Base-by-base conservation (phyloP, 2,113 vertebrate species). In the Sorex fumeus region DNA sequence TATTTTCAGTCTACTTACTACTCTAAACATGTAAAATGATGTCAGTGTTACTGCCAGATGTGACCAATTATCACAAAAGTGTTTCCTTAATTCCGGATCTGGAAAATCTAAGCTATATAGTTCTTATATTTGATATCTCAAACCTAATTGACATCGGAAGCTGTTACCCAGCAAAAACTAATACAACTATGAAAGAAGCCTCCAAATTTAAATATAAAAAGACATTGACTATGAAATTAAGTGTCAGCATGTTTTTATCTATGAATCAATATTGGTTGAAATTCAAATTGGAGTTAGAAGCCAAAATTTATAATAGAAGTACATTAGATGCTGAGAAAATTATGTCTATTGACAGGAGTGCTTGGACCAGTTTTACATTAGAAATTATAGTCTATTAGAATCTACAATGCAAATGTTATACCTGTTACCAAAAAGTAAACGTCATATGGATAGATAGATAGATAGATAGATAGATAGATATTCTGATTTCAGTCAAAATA, bases 11-110 rank as follows among this genome's bases (percentile, higher is more conserved):
- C 91, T 93, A 70, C 84, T 96, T 93, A 94, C 84, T 82, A 90
- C 83, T 95, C 88, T 82, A 93, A 96, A 87, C 92, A 81, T 93
- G 82, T 95, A 94, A 76, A 95, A 18, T 96, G 93, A 96, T 86
- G 91, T 94, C 77, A 95, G 82, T 75, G 27, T 1, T 40, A 89
- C 21, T 57, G 75, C 40, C 87, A 96, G 95, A 97, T 93, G 93
- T 94, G 83, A n/a, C 34, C 32, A 95, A 97, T 95, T 93, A 94
- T 86, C 64, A 76, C 4, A 43, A 93, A 95, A 90, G 28, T 66
- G 75, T 87, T 88, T 0, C 0, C 83, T 96, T 93, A 40, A 86
- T 96, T 91, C 85, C 87, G 84, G 84, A 83, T 92, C 27, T 90
- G 88, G 88, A 95, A 66, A 87, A 12, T 91, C 90, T 95, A 50